Percentiles rank a stretch among this genome's conserved stretches.
phyloP scores from a whole-genome alignment of 2,113 vertebrate genomes.

The Limnothrissa miodon region DNA sequence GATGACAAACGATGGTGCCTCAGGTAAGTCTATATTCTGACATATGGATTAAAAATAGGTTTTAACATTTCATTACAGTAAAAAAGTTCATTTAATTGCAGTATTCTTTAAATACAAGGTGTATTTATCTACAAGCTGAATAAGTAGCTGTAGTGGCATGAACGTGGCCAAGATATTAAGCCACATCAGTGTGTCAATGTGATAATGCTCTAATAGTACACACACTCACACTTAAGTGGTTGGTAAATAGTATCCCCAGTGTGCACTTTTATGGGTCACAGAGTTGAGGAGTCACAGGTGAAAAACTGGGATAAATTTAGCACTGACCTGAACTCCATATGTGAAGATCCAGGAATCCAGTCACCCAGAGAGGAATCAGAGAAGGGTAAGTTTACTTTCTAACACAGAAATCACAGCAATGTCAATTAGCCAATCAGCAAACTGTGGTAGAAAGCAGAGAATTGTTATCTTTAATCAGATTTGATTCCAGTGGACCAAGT shows the following conservation, averaged over 20 bases:
- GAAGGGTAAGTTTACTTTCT: constrained; percentile 4
- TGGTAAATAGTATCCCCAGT: too few relatives aligned
- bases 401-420: not conserved
- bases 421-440: not conserved
- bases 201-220: not conserved
- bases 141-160: not conserved
- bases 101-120: not conserved
- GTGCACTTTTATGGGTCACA: not conserved
- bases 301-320: not conserved
- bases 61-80: not conserved
- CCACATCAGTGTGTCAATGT: not conserved
- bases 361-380: not conserved
- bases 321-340: not conserved
- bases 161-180: not conserved
- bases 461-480: too few relatives aligned
- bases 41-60: not conserved
- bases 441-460: not conserved
- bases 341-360: not conserved
- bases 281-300: not conserved
- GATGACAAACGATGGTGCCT: constrained; percentile 85
- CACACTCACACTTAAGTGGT: not conserved
- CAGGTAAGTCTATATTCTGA: constrained; percentile 70
- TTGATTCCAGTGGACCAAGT: not conserved
- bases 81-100: not conserved
- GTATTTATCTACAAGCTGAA: not conserved